These are phyloP conservation scores for Lepidothrix coronata DNA, from an alignment of 2,113 vertebrate species.

Conservation along the genomic window DNA sequence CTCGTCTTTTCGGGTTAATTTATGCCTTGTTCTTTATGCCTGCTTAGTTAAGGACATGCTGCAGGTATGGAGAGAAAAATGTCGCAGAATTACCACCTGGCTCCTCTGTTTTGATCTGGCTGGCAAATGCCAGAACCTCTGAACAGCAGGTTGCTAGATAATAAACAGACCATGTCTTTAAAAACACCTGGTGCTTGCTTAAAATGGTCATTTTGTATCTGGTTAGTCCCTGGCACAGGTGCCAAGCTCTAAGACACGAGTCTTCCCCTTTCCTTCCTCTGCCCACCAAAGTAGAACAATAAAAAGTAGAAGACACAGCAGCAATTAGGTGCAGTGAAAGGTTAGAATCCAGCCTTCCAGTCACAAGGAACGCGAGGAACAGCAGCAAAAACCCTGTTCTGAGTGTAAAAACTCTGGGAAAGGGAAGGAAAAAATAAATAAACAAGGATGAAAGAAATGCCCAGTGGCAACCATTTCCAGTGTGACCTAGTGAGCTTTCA, in stretches of 20 bases:
- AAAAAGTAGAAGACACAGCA: not conserved
- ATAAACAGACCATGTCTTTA: slow-evolving; percentile 25
- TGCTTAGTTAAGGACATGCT: slow-evolving; percentile 29
- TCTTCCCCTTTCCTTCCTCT: not conserved
- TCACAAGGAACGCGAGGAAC: not conserved
- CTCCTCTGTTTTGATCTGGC: not conserved
- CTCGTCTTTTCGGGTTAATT: not conserved
- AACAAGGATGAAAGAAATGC: slow-evolving; percentile 80
- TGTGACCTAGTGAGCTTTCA: slow-evolving; percentile 75
- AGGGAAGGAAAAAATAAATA: slow-evolving; percentile 44
- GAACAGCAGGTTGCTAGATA: slow-evolving; percentile 41
- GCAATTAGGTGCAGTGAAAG: not conserved
- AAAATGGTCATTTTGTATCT: not conserved
- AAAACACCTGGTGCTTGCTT: not conserved
- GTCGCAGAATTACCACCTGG: slow-evolving; percentile 2
- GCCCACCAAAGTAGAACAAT: not conserved
- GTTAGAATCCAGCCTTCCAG: not conserved
- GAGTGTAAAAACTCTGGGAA: slow-evolving; percentile 17
- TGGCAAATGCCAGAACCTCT: slow-evolving; percentile 32
- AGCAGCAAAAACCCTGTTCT: not conserved
- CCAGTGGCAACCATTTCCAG: slow-evolving; percentile 74
- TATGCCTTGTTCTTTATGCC: slow-evolving; percentile 42
- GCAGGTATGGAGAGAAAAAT: slow-evolving; percentile 7
- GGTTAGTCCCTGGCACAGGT: not conserved
- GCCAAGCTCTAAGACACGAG: not conserved